These are phyloP conservation scores for Pachyramphus minor DNA, from an alignment of 2,113 vertebrate genomes.

Conservation along the genomic window DNA sequence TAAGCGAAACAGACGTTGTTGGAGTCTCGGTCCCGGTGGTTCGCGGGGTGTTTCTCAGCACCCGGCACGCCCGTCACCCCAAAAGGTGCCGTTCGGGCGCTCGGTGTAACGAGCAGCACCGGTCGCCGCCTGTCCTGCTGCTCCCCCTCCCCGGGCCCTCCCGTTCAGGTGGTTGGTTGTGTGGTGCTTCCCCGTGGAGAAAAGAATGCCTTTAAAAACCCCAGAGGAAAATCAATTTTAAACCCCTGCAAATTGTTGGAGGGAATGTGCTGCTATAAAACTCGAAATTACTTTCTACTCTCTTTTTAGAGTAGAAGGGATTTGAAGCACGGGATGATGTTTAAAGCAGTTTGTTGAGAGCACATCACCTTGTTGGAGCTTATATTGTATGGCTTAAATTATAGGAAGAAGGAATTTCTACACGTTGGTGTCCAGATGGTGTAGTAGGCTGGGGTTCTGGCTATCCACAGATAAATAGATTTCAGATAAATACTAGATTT, in stretches of 20 bases:
- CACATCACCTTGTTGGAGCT: background rate
- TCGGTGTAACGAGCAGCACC: accelerated
- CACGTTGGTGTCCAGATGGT: background rate
- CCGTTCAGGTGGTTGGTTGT: accelerated
- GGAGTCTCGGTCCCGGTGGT: background rate
- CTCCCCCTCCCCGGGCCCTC: too few relatives aligned
- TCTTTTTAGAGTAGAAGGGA: background rate
- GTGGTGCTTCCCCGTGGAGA: background rate
- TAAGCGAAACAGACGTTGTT: accelerated
- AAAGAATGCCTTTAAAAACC: background rate
- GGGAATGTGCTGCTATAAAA: background rate
- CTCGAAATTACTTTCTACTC: background rate
- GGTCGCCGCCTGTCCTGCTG: background rate
- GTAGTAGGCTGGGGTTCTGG: background rate
- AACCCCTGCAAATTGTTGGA: background rate
- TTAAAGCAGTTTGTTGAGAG: background rate
- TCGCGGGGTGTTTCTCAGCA: too few relatives aligned
- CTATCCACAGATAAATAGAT: background rate
- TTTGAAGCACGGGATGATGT: background rate
- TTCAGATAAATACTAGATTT: background rate
- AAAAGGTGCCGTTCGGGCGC: accelerated
- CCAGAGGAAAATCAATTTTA: background rate
- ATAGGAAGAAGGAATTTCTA: background rate
- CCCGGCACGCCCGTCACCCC: accelerated
- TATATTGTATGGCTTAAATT: background rate